Conservation (phyloP, 2,888 invertebrate species). For the Agriopis marginaria region DNA sequence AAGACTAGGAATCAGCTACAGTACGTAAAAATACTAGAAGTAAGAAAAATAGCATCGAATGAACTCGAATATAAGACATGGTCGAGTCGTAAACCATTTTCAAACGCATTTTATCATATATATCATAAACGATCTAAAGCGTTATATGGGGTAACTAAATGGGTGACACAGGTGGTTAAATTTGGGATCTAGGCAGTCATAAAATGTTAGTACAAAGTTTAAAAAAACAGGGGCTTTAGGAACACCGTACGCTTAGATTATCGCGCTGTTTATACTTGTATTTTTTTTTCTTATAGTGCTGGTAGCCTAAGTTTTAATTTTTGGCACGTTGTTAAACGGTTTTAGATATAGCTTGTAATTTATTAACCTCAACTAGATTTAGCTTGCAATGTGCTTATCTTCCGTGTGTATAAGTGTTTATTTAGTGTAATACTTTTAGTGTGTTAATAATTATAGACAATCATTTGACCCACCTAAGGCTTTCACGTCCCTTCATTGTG, state of each 20-base stretch:
- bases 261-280: slow-evolving; percentile 6
- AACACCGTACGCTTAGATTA: slow-evolving; percentile 3
- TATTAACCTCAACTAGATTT: slow-evolving; percentile 9
- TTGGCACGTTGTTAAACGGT: not conserved
- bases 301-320: not conserved
- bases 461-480: too few relatives aligned
- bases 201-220: not conserved
- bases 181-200: not conserved
- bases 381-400: slow-evolving; percentile 32
- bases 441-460: too few relatives aligned
- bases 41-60: too few relatives aligned
- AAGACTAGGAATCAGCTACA: too few relatives aligned
- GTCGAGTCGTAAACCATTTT: too few relatives aligned
- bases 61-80: too few relatives aligned
- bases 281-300: not conserved
- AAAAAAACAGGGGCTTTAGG: not conserved
- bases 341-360: not conserved
- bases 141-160: not conserved
- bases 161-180: not conserved
- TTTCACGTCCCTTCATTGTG: too few relatives aligned
- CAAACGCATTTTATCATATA: too few relatives aligned
- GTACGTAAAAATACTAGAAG: too few relatives aligned
- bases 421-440: too few relatives aligned
- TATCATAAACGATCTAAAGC: not conserved
- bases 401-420: not conserved